Evolutionary conservation across 2,797 vertebrate species (phyloP).

Genomic region (Threskiornis aethiopicus): DNA sequence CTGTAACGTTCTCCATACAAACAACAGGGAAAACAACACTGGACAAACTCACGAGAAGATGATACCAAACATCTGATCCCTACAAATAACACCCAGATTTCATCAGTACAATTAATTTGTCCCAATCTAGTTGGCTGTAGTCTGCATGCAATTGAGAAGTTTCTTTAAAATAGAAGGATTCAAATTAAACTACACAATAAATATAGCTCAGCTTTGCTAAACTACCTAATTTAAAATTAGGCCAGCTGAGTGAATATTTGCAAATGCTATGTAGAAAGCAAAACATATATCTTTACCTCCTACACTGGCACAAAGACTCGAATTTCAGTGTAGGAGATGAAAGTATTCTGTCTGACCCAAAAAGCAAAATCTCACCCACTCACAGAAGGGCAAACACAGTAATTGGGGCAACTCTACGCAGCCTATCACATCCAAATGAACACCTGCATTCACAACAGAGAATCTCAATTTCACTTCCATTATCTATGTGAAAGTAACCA

Average conservation of each 20-base stretch:
- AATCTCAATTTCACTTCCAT: background rate
- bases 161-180: background rate
- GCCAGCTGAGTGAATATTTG: background rate
- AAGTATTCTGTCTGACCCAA: background rate
- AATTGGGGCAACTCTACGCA: background rate
- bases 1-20: background rate
- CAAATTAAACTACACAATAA: background rate
- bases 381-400: background rate
- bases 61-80: background rate
- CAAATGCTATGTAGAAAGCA: background rate
- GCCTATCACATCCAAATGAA: background rate
- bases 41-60: background rate
- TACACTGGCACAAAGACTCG: background rate
- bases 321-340: background rate
- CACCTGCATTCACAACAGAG: background rate
- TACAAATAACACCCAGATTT: background rate
- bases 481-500: background rate
- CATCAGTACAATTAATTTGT: background rate
- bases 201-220: background rate
- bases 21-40: background rate
- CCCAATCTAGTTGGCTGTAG: background rate
- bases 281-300: background rate
- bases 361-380: background rate
- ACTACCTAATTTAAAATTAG: background rate
- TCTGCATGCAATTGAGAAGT: background rate